Conservation (phyloP, 2,113 vertebrate species). For the Rattus rattus region DNA sequence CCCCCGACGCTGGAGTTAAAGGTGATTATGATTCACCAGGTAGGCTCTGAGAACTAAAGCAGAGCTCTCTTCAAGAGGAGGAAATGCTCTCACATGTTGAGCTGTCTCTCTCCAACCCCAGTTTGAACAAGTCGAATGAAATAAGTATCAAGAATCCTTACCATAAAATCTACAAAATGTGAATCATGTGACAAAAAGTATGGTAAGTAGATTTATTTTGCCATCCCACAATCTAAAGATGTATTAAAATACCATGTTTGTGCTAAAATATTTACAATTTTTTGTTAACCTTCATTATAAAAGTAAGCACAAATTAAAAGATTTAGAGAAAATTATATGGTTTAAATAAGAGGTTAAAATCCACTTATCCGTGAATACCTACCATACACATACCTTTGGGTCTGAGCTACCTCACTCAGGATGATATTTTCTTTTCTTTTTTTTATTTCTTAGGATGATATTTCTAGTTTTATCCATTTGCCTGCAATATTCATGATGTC, state of each 20-base stretch:
- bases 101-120: background rate
- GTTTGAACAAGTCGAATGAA: background rate
- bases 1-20: background rate
- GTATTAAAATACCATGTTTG: background rate
- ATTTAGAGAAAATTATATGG: background rate
- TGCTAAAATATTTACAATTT: background rate
- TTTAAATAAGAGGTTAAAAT: background rate
- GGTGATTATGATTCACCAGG: background rate
- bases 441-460: too few relatives aligned
- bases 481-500: too few relatives aligned
- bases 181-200: background rate
- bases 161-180: background rate
- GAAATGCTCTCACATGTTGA: background rate
- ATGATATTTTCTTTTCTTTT: too few relatives aligned
- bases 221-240: background rate
- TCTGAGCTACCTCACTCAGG: too few relatives aligned
- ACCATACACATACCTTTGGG: too few relatives aligned
- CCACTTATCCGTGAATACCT: too few relatives aligned
- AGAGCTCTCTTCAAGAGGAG: background rate
- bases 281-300: background rate
- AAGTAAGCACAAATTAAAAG: background rate
- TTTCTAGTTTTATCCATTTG: too few relatives aligned
- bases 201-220: background rate
- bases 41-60: background rate
- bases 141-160: background rate